phyloP scores from a whole-genome alignment of 2,113 vertebrate species.

The Vireo altiloquus region DNA sequence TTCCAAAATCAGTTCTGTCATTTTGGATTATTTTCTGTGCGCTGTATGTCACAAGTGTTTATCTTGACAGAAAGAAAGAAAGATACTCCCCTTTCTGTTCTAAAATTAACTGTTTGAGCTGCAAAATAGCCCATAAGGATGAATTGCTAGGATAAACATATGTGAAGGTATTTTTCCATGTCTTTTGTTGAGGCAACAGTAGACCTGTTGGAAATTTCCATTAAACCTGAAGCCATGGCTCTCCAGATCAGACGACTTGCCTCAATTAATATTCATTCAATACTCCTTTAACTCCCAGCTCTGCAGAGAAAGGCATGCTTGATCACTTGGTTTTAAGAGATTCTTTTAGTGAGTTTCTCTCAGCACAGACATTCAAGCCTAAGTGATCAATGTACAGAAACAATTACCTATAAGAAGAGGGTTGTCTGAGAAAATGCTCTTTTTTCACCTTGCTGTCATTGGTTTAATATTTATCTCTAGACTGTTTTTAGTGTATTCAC shows the following conservation, averaged over 20 bases:
- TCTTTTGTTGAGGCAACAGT: neutral
- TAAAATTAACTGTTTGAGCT: neutral
- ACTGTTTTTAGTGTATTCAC: neutral
- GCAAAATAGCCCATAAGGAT: neutral
- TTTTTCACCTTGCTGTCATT: neutral
- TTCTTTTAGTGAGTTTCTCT: neutral
- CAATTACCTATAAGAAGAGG: neutral
- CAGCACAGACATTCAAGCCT: neutral
- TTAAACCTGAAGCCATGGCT: neutral
- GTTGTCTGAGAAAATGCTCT: neutral
- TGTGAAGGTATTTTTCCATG: neutral
- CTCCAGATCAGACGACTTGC: neutral
- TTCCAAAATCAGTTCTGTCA: constrained; percentile 19
- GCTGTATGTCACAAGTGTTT: neutral
- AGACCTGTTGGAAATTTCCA: neutral
- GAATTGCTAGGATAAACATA: neutral
- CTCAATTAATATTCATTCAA: neutral
- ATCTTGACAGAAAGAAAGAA: constrained; percentile 18
- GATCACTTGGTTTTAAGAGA: neutral
- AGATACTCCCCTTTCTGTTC: neutral
- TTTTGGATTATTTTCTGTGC: constrained; percentile 17
- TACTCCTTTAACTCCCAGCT: neutral
- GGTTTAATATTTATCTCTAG: constrained; percentile 12
- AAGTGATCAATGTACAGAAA: neutral
- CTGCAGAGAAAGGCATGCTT: neutral